Base-by-base conservation (phyloP, 23 tunicate genomes). In the Ascidia mentula region DNA sequence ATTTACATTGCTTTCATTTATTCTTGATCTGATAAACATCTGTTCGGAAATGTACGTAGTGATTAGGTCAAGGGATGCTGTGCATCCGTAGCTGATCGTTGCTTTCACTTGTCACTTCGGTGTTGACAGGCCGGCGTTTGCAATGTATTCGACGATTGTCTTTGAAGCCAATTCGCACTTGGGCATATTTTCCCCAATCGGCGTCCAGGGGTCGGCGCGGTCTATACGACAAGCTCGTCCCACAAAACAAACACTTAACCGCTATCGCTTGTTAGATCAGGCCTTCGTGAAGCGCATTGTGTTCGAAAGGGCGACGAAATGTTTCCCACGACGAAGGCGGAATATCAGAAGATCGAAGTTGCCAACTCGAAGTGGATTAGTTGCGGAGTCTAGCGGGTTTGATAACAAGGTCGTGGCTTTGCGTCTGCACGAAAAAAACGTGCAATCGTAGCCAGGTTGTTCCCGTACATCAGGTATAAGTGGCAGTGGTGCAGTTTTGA, bases 291-390 rank as follows among this genome's bases (percentile, higher is more conserved):
- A 28, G 65, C 28, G 65, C 65, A 53, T 53, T 53, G 65, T 53
- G 65, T 1, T 53, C 65, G 65, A 20, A 20, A 9, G 12, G 65
- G 22, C n/a, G n/a, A n/a, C n/a, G n/a, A n/a, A n/a, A n/a, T n/a
- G n/a, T 26, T 53, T 53, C 65, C 65, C 65, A 53, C 65, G 65
- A 28, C 65, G 65, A n/a, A n/a, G n/a, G 28, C 65, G 65, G 13
- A 28, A 20, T 42, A 3, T 26, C 28, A 20, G 65, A 53, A 53
- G 24, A 53, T 26, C 65, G 65, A 53, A 53, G 65, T 26, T 53
- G 65, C 24, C 65, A 53, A 53, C 65, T 53, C 24, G 28, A 53
- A 53, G 65, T 15, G 65, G 65, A 53, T 53, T 53, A 53, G 24
- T 28, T 53, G 4, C 4, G 65, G 24, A 53, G 65, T 53, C 65